Conservation (phyloP, 1,140 invertebrate species). For the Antheraea pernyi region DNA sequence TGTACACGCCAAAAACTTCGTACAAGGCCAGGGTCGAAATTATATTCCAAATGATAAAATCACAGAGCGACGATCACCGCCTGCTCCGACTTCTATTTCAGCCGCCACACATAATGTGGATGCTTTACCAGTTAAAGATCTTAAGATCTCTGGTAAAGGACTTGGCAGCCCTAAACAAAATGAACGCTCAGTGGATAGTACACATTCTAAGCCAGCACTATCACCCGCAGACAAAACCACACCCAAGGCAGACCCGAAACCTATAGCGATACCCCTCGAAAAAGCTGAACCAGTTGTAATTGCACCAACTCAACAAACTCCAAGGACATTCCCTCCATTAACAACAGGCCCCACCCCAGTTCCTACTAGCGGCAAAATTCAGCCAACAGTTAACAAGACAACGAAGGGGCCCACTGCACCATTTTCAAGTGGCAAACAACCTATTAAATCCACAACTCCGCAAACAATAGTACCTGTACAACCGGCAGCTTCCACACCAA, state of each 20-base stretch:
- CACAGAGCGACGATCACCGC: conserved; percentile 51
- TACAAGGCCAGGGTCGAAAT: conserved; percentile 62
- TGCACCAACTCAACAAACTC: conserved; percentile 29
- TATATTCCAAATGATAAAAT: conserved; percentile 51
- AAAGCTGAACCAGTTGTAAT: conserved; percentile 34
- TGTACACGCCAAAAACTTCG: conserved; percentile 76
- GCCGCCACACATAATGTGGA: conserved; percentile 44
- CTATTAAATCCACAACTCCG: conserved; percentile 55
- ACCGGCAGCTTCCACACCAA: conserved; percentile 64
- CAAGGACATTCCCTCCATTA: conserved; percentile 49
- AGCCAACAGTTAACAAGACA: conserved; percentile 49
- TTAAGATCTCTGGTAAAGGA: conserved; percentile 66
- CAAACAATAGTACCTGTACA: conserved; percentile 64
- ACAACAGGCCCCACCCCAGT: conserved; percentile 25
- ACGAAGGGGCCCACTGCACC: conserved; percentile 60
- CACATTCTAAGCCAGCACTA: conserved; percentile 15
- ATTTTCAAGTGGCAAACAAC: conserved; percentile 60
- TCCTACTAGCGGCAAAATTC: conserved; percentile 41
- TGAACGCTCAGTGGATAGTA: conserved; percentile 36
- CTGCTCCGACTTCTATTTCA: conserved; percentile 33
- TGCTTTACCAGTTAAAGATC: conserved; percentile 69
- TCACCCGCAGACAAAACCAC: conserved; percentile 15
- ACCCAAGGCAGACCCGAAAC: conserved; percentile 40
- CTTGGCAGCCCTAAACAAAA: conserved; percentile 60
- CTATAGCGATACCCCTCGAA: conserved; percentile 46